phyloP scores from a whole-genome alignment of 2,113 vertebrate genomes.

The Passer domesticus region DNA sequence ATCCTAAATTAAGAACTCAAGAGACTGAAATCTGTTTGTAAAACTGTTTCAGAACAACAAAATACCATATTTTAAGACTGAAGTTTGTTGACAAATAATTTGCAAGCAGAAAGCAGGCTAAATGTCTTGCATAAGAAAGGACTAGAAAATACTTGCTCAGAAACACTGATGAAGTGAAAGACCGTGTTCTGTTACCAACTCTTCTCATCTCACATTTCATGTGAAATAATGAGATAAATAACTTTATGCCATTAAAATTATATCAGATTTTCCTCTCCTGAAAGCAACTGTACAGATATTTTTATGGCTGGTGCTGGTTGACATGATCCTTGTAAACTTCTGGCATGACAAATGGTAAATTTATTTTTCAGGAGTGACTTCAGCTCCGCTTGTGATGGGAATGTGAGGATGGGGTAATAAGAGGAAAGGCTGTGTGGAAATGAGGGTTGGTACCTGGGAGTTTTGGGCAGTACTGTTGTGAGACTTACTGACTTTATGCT shows the following conservation, averaged over 20 bases:
- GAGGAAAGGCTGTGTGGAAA: not conserved
- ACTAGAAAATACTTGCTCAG: not conserved
- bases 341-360: not conserved
- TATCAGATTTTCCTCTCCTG: not conserved
- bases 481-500: not conserved
- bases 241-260: not conserved
- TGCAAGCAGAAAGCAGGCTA: not conserved
- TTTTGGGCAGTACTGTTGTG: not conserved
- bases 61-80: not conserved
- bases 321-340: not conserved
- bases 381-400: not conserved
- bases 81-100: conserved; percentile 7
- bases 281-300: not conserved
- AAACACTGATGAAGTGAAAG: not conserved
- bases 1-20: conserved; percentile 27
- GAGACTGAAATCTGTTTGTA: conserved; percentile 13
- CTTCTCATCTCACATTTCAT: not conserved
- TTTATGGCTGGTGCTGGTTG: not conserved
- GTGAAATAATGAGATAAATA: not conserved
- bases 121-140: not conserved
- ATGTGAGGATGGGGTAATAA: not conserved
- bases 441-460: not conserved
- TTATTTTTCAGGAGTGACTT: not conserved
- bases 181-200: not conserved
- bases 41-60: not conserved